A percentile compares a stretch with the other conserved stretches of the same genome.
Conservation (phyloP, 1,140 invertebrate species). For the Drosophila melanogaster region Release_6_plus_ISO1_MT NT_033777.3:19873501-19874000, state of each 20-base stretch:
- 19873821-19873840: neutral
- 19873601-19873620: conserved; percentile 48
- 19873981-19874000: conserved; percentile 12
- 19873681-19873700: neutral
- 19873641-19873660: conserved; percentile 31
- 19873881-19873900: neutral
- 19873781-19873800: conserved; percentile 28
- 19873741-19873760: conserved; percentile 27
- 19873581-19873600: conserved; percentile 66
- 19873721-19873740: conserved; percentile 21
- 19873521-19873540: conserved; percentile 50
- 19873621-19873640: conserved; percentile 51
- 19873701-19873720: neutral
- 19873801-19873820: conserved; percentile 24
- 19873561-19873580: conserved; percentile 46
- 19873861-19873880: conserved; percentile 10
- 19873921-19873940: conserved; percentile 32
- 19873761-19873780: conserved; percentile 1
- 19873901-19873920: conserved; percentile 10
- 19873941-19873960: conserved; percentile 47
- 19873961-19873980: conserved; percentile 47
- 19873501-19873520: conserved; percentile 19
- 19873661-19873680: neutral
- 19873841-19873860: neutral
- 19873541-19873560: conserved; percentile 65